Evolutionary conservation across 2,797 vertebrate genomes (phyloP).

Genomic region (Etheostoma perlongum): DNA sequence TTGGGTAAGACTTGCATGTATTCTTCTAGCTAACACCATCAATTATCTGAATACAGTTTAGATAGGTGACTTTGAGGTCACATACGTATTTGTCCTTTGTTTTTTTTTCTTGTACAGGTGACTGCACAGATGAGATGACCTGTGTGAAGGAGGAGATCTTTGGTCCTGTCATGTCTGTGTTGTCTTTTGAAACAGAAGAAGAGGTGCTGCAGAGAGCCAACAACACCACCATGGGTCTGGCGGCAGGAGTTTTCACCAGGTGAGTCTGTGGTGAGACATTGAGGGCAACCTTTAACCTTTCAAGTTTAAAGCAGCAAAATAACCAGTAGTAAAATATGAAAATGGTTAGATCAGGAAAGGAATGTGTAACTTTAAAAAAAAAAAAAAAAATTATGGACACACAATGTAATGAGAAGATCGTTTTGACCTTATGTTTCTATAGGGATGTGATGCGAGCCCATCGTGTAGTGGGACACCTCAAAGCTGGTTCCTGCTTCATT

Average conservation of each 20-base stretch:
- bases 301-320: neutral
- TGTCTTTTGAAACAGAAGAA: conserved; percentile 93
- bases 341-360: neutral
- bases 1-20: conserved; percentile 83
- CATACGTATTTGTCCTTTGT: neutral
- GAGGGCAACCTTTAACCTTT: neutral
- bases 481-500: conserved; percentile 95
- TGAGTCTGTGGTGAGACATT: conserved; percentile 48
- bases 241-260: conserved; percentile 97
- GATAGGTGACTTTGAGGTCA: neutral
- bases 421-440: neutral
- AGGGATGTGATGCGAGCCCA: conserved; percentile 95
- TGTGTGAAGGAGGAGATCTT: conserved; percentile 98
- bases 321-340: neutral
- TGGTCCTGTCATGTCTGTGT: conserved; percentile 96
- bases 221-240: conserved; percentile 89
- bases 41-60: neutral
- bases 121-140: conserved; percentile 93
- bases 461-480: conserved; percentile 90
- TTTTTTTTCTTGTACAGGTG: conserved; percentile 73
- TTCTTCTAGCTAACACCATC: neutral
- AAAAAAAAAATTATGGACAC: neutral
- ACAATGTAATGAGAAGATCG: neutral
- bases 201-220: conserved; percentile 94
- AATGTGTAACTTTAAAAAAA: neutral